Base-by-base conservation (phyloP, 2,113 vertebrate species). In the Cricetomys ansorgei region DNA sequence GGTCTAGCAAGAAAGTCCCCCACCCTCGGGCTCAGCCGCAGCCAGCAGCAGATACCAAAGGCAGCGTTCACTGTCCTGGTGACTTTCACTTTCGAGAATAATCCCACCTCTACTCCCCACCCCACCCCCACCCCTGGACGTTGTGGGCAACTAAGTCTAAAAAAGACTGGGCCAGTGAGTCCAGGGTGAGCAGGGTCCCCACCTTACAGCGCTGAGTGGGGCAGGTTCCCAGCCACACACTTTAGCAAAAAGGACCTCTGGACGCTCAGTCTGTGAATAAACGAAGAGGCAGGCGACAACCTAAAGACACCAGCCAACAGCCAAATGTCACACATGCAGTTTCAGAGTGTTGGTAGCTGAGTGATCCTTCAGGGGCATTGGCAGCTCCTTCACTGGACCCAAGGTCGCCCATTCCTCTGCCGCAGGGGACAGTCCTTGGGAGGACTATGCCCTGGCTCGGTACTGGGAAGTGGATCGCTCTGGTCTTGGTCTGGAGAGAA, bases 401-500 rank as follows among this genome's bases (percentile, higher is more conserved):
- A 27, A 67, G 29, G 70, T 53, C 70, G 88, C 40, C 7, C 43
- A 6, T 3, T 25, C 53, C 6, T 21, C 45, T 76, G 19, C 1
- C 1, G 0, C 69, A n/a, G 31, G 7, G 6, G 10, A 19, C 21
- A 4, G 69, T 62, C 64, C 37, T 76, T 8, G 0, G 7, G 17
- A 37, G 0, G 0, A 17, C 45, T 8, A 37, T 23, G 59, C 15
- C 2, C 40, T 0, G 55, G 40, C 1, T 5, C 15, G 1, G 16
- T 37, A 3, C n/a, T 4, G 1, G 59, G n/a, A 45, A 16, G 48
- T 13, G 40, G 21, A 72, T 19, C 1, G 3, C 4, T 8, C 3
- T 0, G 16, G 16, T 27, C 0, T 0, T 7, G 0, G 10, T 29
- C 34, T 1, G 3, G 5, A 57, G 23, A 50, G 34, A 62, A 2